Base-by-base conservation (phyloP, 2,888 invertebrate genomes). In the Amphipyra tragopoginis region DNA sequence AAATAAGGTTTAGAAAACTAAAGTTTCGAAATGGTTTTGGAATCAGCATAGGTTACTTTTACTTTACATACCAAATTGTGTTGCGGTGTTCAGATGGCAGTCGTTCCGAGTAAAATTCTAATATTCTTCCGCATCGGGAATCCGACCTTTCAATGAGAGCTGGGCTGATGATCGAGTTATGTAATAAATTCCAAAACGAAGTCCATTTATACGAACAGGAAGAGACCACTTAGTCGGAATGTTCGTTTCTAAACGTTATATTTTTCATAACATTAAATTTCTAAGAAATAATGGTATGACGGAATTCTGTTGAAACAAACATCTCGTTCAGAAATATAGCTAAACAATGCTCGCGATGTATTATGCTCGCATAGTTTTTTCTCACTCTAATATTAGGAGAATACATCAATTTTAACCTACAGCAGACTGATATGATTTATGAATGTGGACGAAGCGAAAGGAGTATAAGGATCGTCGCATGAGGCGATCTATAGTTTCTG, bases 291-390 rank as follows among this genome's bases (percentile, higher is more conserved):
- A 42, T 14, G 33, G 40, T 11, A 55, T 34, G 7, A 33, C 14
- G 29, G 6, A 8, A 55, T 63, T 63, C 39, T 3, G 3, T 56
- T 44, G 11, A 64, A 64, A 40, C 39, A 52, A 63, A 55, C 21
- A 61, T 36, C 5, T 43, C 44, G 15, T 42, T 44, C 11, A 6
- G 13, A 49, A 55, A 51, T 34, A 39, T 42, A 29, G 2, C 7
- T 13, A 33, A 54, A 66, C 40, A 56, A 8, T 33, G 21, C 9
- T 15, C 10, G 36, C 13, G 26, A 53, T 11, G 36, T 52, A 40
- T 40, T 14, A 10, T 7, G 21, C 8, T n/a, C 15, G 8, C 10
- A 38, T 8, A 9, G 21, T 39, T 26, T 21, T 21, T 38, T 8
- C 13, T 38, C n/a, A 42, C 9, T 0, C 4, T 11, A 38, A n/a